Conservation (phyloP, 2,113 vertebrate species). For the Coptodon rendalli region DNA sequence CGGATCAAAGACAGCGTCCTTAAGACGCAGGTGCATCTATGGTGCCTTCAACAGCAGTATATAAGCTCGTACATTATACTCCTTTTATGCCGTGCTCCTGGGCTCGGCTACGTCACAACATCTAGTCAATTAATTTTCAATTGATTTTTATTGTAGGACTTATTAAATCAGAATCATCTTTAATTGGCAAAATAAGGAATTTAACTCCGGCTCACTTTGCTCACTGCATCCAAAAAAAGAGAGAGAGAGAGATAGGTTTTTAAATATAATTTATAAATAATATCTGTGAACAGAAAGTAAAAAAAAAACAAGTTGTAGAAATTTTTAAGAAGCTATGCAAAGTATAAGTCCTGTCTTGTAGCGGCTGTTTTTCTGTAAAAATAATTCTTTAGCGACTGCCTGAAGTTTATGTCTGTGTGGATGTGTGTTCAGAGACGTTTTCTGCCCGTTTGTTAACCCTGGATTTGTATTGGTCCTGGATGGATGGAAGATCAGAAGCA, state of each 20-base stretch:
- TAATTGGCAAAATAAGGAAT: not conserved
- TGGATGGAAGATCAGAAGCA: not conserved
- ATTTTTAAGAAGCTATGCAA: not conserved
- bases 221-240: not conserved
- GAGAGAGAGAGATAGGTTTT: not conserved
- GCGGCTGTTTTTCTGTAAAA: not conserved
- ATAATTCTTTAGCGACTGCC: not conserved
- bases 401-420: not conserved
- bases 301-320: not conserved
- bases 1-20: not conserved
- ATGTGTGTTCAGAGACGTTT: not conserved
- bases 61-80: not conserved
- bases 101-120: not conserved
- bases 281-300: not conserved
- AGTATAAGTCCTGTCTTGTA: not conserved
- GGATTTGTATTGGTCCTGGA: not conserved
- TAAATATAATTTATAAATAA: not conserved
- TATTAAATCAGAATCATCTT: not conserved
- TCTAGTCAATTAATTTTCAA: not conserved
- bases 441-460: not conserved
- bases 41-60: conserved; percentile 1
- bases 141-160: not conserved
- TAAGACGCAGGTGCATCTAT: conserved; percentile 39
- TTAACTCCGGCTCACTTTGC: not conserved
- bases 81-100: not conserved